Evolutionary conservation across 2,888 invertebrate species (phyloP).

Genomic region (Mythimna lalbum): DNA sequence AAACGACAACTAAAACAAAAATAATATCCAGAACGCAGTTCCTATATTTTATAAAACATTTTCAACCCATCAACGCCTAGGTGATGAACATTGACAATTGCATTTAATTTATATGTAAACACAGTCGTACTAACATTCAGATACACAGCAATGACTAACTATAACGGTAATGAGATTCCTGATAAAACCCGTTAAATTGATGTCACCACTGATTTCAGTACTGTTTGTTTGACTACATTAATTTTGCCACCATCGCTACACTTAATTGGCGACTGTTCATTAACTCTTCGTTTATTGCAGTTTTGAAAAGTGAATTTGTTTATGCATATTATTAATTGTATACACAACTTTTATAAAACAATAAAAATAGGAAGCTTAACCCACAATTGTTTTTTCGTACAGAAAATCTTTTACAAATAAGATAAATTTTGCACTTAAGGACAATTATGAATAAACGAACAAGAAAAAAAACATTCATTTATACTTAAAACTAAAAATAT

Average conservation of each 20-base stretch:
- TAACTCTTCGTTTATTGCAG: conserved; percentile 29
- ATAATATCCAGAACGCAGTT: neutral
- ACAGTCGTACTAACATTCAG: conserved; percentile 34
- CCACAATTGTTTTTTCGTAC: too few species aligned
- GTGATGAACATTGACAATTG: conserved; percentile 26
- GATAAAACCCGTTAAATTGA: conserved; percentile 70
- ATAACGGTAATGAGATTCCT: conserved; percentile 70
- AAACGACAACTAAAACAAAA: too few species aligned
- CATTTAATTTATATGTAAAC: conserved; percentile 38
- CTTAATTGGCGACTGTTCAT: conserved; percentile 48
- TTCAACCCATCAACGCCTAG: neutral
- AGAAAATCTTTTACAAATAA: too few species aligned
- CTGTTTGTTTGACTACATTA: conserved; percentile 50
- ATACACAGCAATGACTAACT: conserved; percentile 24
- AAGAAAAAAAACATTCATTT: too few species aligned
- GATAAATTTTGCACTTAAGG: too few species aligned
- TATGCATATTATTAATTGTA: too few species aligned
- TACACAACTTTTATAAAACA: too few species aligned
- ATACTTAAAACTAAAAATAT: too few species aligned
- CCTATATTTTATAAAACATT: neutral
- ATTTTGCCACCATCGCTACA: conserved; percentile 49
- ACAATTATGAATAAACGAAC: too few species aligned
- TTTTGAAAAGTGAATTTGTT: conserved; percentile 25
- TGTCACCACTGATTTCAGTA: conserved; percentile 66
- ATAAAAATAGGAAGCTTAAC: too few species aligned